These are phyloP conservation scores for Henricia sp. DNA, from an alignment of 53 echinoderm and acorn worm species.

Conservation along the genomic window DNA sequence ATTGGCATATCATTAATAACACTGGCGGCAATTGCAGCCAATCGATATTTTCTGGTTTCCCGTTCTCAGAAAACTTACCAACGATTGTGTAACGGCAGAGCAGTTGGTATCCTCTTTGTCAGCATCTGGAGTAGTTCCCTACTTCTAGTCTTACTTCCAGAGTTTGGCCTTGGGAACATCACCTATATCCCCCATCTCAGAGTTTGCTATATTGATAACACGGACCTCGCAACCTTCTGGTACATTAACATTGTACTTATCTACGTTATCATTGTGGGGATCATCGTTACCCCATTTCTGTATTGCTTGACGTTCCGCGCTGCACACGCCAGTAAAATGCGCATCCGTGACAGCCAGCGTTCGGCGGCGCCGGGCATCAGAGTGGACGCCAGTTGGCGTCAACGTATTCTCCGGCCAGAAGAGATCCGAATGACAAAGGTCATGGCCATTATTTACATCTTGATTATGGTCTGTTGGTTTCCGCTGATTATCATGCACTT, in stretches of 20 bases:
- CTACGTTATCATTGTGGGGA: conserved; percentile 38
- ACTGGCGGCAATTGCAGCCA: conserved; percentile 51
- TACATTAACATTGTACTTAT: conserved; percentile 33
- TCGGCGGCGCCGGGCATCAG: neutral
- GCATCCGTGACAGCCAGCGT: neutral
- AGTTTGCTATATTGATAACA: conserved; percentile 46
- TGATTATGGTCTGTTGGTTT: conserved; percentile 66
- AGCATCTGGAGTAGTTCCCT: conserved; percentile 15
- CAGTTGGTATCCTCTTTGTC: conserved; percentile 25
- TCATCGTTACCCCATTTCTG: conserved; percentile 55
- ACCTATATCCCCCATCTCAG: conserved; percentile 19
- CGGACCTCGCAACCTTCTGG: conserved; percentile 44
- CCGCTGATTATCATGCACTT: conserved; percentile 67
- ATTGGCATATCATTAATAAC: conserved; percentile 62
- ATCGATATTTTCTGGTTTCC: conserved; percentile 58
- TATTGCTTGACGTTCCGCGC: conserved; percentile 55
- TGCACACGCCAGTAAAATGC: conserved; percentile 27
- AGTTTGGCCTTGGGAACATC: conserved; percentile 67
- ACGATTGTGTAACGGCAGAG: conserved; percentile 51
- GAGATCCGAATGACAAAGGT: conserved; percentile 69
- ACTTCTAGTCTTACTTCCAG: conserved; percentile 51
- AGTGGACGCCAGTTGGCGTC: neutral
- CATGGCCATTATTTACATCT: conserved; percentile 60
- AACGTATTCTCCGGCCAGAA: neutral
- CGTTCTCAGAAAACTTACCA: conserved; percentile 56